Percentiles rank a stretch among this genome's conserved stretches.
phyloP scores from a whole-genome alignment of 2,888 invertebrate genomes.

The Xestia xanthographa region DNA sequence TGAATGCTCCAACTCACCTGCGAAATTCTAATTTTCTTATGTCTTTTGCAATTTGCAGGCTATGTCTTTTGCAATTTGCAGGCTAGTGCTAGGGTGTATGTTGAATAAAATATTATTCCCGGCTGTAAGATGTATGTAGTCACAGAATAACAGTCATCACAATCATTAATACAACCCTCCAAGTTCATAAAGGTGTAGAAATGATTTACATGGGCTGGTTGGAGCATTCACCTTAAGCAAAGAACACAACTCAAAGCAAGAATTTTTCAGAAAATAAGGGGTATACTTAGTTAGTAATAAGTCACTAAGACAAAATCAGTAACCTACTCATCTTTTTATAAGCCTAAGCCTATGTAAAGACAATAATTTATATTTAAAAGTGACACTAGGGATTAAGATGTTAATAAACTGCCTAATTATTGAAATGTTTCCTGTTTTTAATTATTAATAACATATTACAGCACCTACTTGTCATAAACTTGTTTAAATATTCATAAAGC shows the following conservation, averaged over 20 bases:
- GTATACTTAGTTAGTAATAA: neutral
- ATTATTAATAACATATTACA: neutral
- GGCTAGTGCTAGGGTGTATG: too few species aligned
- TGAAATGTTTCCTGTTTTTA: conserved; percentile 13
- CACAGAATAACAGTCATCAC: too few species aligned
- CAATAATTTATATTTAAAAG: neutral
- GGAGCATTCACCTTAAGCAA: too few species aligned
- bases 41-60: too few species aligned
- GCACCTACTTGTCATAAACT: conserved; percentile 2
- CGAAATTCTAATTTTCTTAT: too few species aligned
- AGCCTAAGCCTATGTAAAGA: neutral
- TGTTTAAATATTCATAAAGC: conserved; percentile 2
- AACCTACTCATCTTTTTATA: neutral
- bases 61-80: too few species aligned
- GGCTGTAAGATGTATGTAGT: too few species aligned
- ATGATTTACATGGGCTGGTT: too few species aligned
- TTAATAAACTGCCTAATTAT: neutral
- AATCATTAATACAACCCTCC: too few species aligned
- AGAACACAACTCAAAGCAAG: neutral
- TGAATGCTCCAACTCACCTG: too few species aligned
- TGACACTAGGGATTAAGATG: neutral
- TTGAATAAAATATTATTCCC: too few species aligned
- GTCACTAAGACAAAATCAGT: neutral
- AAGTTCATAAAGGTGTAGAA: too few species aligned
- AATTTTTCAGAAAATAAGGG: neutral